These are phyloP conservation scores for Scomber japonicus DNA, from an alignment of 2,113 vertebrate species.

Conservation along the genomic window DNA sequence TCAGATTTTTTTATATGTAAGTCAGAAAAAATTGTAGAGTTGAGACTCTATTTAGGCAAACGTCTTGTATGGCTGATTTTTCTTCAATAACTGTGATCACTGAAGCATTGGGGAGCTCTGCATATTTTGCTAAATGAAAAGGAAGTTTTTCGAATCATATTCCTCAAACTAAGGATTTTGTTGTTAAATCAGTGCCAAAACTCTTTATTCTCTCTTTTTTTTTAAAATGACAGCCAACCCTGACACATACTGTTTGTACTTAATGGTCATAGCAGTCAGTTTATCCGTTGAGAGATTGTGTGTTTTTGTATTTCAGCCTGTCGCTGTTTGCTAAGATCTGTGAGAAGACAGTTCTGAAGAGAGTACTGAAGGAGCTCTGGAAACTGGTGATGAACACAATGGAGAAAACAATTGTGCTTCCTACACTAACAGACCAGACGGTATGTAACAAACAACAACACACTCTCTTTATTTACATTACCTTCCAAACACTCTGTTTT, in stretches of 20 bases:
- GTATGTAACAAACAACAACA: conserved; percentile 78
- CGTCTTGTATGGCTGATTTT: neutral
- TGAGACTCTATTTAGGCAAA: too few species aligned
- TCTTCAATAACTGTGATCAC: neutral
- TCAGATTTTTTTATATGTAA: neutral
- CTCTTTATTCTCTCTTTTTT: too few species aligned
- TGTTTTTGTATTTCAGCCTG: conserved; percentile 84
- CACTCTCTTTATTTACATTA: too few species aligned
- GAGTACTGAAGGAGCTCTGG: conserved; percentile 98
- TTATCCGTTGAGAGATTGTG: conserved; percentile 47
- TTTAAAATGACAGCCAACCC: too few species aligned
- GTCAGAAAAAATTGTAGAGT: neutral
- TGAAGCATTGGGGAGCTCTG: neutral
- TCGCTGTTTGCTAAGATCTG: conserved; percentile 98
- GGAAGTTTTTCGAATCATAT: too few species aligned
- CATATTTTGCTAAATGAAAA: neutral
- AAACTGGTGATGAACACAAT: conserved; percentile 99
- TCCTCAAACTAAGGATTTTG: too few species aligned
- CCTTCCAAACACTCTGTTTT: too few species aligned
- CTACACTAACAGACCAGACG: conserved; percentile 94
- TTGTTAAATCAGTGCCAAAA: too few species aligned
- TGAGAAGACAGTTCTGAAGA: conserved; percentile 97
- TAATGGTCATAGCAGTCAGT: too few species aligned
- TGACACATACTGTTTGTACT: too few species aligned
- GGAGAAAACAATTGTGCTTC: conserved; percentile 97